phyloP scores from a whole-genome alignment of 2,888 invertebrate species.

The Tinea pellionella region DNA sequence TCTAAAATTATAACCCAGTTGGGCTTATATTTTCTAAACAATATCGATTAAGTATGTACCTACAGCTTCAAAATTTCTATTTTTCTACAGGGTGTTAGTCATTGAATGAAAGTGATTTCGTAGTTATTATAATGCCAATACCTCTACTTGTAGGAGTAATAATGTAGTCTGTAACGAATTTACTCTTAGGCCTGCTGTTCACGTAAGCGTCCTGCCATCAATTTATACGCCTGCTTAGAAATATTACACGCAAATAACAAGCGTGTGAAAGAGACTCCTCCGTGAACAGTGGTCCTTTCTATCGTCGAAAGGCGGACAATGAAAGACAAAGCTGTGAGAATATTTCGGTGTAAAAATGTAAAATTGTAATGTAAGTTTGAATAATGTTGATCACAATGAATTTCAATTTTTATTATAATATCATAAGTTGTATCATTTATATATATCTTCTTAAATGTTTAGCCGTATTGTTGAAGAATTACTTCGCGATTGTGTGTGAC shows the following conservation, averaged over 20 bases:
- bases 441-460: not conserved
- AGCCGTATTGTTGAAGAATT: not conserved
- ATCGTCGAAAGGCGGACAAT: constrained; percentile 62
- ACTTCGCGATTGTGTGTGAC: not conserved
- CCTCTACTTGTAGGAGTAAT: constrained; percentile 43
- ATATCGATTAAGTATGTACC: no score
- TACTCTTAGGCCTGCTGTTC: constrained; percentile 39
- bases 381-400: constrained; percentile 34
- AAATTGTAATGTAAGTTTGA: constrained; percentile 52
- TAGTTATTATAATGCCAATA: constrained; percentile 25
- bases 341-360: constrained; percentile 56
- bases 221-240: no score
- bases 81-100: constrained; percentile 9
- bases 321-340: constrained; percentile 72
- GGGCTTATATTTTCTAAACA: no score
- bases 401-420: constrained; percentile 24
- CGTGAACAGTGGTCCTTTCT: constrained; percentile 15
- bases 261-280: no score
- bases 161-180: constrained; percentile 62
- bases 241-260: no score
- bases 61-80: not conserved
- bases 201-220: no score
- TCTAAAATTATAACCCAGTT: no score
- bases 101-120: not conserved
- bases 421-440: not conserved